phyloP scores from a whole-genome alignment of 2,888 invertebrate species.

The Lasioglossum malachurum region DNA sequence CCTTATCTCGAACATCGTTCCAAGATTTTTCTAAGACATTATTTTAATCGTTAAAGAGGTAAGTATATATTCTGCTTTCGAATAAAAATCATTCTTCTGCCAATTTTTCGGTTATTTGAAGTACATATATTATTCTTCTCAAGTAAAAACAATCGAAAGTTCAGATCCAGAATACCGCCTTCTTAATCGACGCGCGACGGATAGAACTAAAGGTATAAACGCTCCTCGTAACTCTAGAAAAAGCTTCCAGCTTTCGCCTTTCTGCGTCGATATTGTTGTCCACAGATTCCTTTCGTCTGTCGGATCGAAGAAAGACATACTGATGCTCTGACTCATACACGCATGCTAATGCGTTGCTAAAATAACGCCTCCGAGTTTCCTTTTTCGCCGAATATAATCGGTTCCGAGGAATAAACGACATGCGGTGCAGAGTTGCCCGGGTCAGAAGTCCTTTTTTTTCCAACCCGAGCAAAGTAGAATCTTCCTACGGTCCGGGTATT shows the following conservation, averaged over 20 bases:
- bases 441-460: background rate
- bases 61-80: background rate
- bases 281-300: background rate
- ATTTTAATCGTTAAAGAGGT: background rate
- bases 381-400: constrained; percentile 8
- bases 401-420: background rate
- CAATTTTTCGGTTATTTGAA: too few species aligned
- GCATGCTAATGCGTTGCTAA: constrained; percentile 9
- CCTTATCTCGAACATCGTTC: background rate
- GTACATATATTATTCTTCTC: background rate
- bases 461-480: background rate
- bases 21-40: background rate
- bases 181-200: too few species aligned
- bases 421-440: background rate
- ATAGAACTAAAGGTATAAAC: background rate
- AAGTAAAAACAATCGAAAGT: background rate
- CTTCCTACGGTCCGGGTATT: background rate
- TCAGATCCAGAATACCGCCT: too few species aligned
- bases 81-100: background rate
- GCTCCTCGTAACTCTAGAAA: background rate
- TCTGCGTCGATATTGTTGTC: background rate
- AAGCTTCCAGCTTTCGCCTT: background rate
- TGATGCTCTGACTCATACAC: background rate
- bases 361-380: constrained; percentile 1
- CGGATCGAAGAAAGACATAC: background rate